Conservation (phyloP, 2,888 invertebrate species). For the Trissolcus brochymenae region DNA sequence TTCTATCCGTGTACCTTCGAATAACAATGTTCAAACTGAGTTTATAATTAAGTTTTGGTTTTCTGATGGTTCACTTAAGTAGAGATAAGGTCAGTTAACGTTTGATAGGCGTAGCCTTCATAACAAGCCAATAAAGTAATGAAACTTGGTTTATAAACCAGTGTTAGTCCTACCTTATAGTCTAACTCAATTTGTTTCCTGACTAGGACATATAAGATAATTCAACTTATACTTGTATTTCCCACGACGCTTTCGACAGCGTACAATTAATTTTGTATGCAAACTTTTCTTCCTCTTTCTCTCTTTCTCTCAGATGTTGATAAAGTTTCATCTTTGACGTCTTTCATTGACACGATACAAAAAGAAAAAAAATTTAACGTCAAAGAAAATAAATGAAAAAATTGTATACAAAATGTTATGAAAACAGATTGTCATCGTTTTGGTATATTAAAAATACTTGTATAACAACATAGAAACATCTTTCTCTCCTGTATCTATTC, state of each 20-base stretch:
- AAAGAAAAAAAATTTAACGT: too few species aligned
- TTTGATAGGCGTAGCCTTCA: conserved; percentile 23
- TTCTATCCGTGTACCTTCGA: too few species aligned
- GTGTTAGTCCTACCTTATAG: conserved; percentile 60
- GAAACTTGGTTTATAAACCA: conserved; percentile 55
- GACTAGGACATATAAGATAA: conserved; percentile 69
- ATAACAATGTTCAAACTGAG: not conserved
- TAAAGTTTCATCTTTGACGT: not conserved
- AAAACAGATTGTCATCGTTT: too few species aligned
- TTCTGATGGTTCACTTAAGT: conserved; percentile 31
- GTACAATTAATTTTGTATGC: conserved; percentile 30
- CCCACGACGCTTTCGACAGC: conserved; percentile 40
- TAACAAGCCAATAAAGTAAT: conserved; percentile 54
- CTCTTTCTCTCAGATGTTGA: not conserved
- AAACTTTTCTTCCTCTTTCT: conserved; percentile 16
- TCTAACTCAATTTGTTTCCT: conserved; percentile 67
- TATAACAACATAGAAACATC: too few species aligned
- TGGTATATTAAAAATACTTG: too few species aligned
- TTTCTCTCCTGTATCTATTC: conserved; percentile 2
- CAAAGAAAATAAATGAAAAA: not conserved
- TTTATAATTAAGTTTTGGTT: conserved; percentile 8
- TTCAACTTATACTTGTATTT: conserved; percentile 67
- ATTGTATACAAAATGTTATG: not conserved
- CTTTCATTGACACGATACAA: not conserved
- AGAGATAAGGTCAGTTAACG: conserved; percentile 44